phyloP scores from a whole-genome alignment of 2,888 invertebrate species.

The Bombylius discolor region DNA sequence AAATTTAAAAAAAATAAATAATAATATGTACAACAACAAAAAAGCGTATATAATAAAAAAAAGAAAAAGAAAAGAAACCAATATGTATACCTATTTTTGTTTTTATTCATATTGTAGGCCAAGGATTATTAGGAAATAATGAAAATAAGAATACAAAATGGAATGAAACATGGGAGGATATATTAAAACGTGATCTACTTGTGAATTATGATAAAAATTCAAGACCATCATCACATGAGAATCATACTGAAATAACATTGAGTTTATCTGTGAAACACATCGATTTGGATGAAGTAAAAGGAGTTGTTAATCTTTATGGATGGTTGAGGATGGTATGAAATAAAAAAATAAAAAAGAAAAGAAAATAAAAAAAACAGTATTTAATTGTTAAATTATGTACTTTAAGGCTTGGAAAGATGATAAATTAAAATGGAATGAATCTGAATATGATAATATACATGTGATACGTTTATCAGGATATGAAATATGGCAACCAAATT shows the following conservation, averaged over 20 bases:
- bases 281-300: constrained; percentile 45
- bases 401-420: constrained; percentile 59
- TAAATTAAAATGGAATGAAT: constrained; percentile 57
- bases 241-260: constrained; percentile 28
- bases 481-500: constrained; percentile 69
- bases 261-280: constrained; percentile 44
- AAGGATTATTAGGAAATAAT: too few species aligned
- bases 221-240: constrained; percentile 25
- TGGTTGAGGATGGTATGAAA: constrained; percentile 45
- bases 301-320: constrained; percentile 41
- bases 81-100: too few species aligned
- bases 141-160: background rate
- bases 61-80: too few species aligned
- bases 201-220: constrained; percentile 36
- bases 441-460: constrained; percentile 50
- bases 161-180: constrained; percentile 26
- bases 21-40: too few species aligned
- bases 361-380: background rate
- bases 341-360: background rate
- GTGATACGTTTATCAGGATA: constrained; percentile 49
- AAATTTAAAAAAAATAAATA: too few species aligned
- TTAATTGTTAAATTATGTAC: too few species aligned
- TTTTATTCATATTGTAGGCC: too few species aligned
- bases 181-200: constrained; percentile 43
- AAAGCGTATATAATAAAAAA: too few species aligned